Evolutionary conservation across 2,888 invertebrate genomes (phyloP).

Genomic region (Tanytarsus gracilentus): DNA sequence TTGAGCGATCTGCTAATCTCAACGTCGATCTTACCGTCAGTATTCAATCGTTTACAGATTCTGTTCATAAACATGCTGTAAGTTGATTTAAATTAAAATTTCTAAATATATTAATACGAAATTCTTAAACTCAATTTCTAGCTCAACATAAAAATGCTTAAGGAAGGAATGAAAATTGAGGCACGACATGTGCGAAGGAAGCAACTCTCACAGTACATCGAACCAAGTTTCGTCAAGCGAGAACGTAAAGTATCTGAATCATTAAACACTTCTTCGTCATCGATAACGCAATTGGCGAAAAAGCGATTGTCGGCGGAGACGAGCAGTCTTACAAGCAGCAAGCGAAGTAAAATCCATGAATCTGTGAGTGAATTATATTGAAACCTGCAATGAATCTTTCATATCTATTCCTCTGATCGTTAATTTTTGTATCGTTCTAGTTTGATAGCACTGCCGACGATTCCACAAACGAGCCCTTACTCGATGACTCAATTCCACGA

Average conservation of each 20-base stretch:
- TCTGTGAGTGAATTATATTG: conserved; percentile 11
- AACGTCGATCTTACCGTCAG: conserved; percentile 91
- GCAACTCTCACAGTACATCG: conserved; percentile 63
- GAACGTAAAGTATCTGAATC: conserved; percentile 56
- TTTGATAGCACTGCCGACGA: conserved; percentile 18
- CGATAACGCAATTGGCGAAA: conserved; percentile 38
- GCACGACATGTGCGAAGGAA: conserved; percentile 80
- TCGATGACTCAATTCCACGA: not conserved
- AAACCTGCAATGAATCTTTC: not conserved
- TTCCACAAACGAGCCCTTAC: conserved; percentile 4
- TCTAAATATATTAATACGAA: conserved; percentile 14
- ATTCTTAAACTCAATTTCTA: conserved; percentile 34
- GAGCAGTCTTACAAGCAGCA: not conserved
- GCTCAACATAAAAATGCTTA: conserved; percentile 53
- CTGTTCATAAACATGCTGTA: conserved; percentile 69
- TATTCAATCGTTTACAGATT: conserved; percentile 82
- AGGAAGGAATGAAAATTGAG: conserved; percentile 70
- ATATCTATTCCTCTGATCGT: conserved; percentile 2
- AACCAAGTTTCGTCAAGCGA: conserved; percentile 58
- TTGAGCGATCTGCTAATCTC: conserved; percentile 76
- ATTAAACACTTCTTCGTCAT: conserved; percentile 39
- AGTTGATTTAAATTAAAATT: conserved; percentile 41
- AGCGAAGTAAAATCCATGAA: conserved; percentile 10
- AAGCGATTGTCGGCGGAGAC: conserved; percentile 41
- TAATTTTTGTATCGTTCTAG: not conserved